Conservation (phyloP, 2,797 vertebrate genomes). For the Falco novaeseelandiae region DNA sequence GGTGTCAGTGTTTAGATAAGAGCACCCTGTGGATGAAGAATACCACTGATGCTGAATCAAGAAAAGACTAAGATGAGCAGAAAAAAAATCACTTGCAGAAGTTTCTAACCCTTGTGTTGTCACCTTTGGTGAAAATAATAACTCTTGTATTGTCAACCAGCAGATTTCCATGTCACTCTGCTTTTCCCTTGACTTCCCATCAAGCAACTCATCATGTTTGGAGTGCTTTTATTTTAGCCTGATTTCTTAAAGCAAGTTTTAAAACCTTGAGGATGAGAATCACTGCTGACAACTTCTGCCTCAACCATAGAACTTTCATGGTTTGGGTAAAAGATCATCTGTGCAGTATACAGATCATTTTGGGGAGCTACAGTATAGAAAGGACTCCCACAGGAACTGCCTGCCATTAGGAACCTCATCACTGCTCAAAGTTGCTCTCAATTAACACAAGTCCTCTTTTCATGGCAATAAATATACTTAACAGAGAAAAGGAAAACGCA, state of each 20-base stretch:
- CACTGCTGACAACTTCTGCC: background rate
- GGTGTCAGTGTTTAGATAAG: background rate
- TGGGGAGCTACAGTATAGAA: background rate
- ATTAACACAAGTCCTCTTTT: background rate
- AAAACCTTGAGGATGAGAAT: background rate
- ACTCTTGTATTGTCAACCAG: background rate
- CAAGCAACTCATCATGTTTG: background rate
- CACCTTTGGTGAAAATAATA: background rate
- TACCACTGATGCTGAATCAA: background rate
- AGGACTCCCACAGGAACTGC: background rate
- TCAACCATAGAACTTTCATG: background rate
- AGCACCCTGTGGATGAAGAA: slow-evolving; percentile 7
- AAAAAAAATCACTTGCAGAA: background rate
- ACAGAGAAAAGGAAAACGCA: background rate
- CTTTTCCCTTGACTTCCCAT: background rate
- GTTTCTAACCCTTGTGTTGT: background rate
- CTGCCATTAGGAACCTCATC: background rate
- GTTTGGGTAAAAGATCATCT: background rate
- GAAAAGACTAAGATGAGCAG: background rate
- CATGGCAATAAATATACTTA: background rate
- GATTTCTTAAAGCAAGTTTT: background rate
- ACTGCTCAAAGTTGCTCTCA: background rate
- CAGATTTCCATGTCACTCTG: background rate
- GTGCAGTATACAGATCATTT: background rate
- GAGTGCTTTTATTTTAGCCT: background rate